A percentile compares a stretch with the other conserved stretches of the same genome.
These are phyloP conservation scores for Epinephelus fuscoguttatus DNA, from an alignment of 2,113 vertebrate genomes.

Conservation along the genomic window DNA sequence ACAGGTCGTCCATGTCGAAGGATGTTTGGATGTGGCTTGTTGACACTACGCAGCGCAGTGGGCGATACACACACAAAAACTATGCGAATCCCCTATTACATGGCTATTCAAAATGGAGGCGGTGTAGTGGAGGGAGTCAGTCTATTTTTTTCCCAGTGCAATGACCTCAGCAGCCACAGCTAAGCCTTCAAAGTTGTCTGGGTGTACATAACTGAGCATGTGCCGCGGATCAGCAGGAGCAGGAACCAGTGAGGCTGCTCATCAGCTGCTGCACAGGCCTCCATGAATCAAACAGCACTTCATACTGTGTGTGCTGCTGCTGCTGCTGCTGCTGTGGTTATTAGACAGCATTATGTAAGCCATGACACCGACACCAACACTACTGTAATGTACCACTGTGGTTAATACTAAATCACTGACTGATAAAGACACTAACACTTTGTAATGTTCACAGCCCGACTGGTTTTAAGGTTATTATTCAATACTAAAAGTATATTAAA, in stretches of 20 bases:
- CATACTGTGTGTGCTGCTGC: not conserved
- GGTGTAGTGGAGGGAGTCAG: constrained; percentile 90
- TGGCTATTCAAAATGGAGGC: constrained; percentile 99
- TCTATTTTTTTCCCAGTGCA: constrained; percentile 79
- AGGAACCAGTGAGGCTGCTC: constrained; percentile 56
- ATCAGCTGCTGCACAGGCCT: constrained; percentile 49
- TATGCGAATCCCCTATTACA: constrained; percentile 87
- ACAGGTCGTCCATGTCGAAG: constrained; percentile 95
- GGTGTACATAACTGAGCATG: constrained; percentile 95
- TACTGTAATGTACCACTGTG: not conserved
- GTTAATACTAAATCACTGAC: not conserved
- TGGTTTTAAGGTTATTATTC: not conserved
- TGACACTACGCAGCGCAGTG: constrained; percentile 85
- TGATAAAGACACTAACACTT: not conserved
- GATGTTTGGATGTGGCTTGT: constrained; percentile 84
- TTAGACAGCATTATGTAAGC: constrained; percentile 46
- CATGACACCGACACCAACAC: not conserved
- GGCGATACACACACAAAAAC: constrained; percentile 86
- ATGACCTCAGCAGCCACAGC: constrained; percentile 98
- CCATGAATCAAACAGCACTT: constrained; percentile 56
- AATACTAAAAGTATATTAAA: not conserved
- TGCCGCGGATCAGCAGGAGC: constrained; percentile 85
- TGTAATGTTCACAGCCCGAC: not conserved
- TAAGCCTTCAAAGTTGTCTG: constrained; percentile 94
- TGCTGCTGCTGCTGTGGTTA: constrained; percentile 22